Base-by-base conservation (phyloP, 2,888 invertebrate genomes). In the Cephus nigrinus region DNA sequence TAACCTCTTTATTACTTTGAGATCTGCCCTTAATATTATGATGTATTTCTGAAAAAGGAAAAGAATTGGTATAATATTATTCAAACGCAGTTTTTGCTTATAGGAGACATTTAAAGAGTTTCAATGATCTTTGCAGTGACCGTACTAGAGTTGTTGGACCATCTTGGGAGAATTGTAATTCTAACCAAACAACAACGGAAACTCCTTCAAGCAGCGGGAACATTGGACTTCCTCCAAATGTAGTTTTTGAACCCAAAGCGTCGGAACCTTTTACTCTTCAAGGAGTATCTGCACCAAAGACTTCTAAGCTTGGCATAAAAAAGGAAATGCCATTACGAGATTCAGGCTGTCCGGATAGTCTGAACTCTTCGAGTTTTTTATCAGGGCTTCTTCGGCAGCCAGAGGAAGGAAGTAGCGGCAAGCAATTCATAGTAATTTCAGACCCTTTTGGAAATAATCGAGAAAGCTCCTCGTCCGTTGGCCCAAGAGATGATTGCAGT, bases 181-280 rank as follows among this genome's bases (percentile, higher is more conserved):
- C 40, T 23, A 55, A 55, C 9, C 40, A 55, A 55, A 55, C 23
- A 9, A 71, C 77, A 15, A 9, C 71, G 40, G 77, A 77, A 11
- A 69, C 68, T 12, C 76, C 85, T 2, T 71, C 81, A 11, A 73
- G 82, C 15, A 79, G 78, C 12, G 82, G 85, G 72, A 85, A 77
- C 1, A 76, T 83, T 3, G 84, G 86, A 1, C 81, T 88, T 40
- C 88, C 88, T 4, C 88, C 87, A 11, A 88, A 88, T 75, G 81
- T 88, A 4, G 82, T 88, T 11, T 88, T 88, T 76, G 87, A 88
- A 36, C 88, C 88, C 0, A 87, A 86, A 31, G 86, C 88, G 23
- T 88, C 87, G 5, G 88, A 88, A 76, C 87, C 88, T 0, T 88
- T 88, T 71, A 87, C 87, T 0, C 82, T 87, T 75, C 87, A 88